Conservation (phyloP, 2,113 vertebrate genomes). For the Neotoma lepida region DNA sequence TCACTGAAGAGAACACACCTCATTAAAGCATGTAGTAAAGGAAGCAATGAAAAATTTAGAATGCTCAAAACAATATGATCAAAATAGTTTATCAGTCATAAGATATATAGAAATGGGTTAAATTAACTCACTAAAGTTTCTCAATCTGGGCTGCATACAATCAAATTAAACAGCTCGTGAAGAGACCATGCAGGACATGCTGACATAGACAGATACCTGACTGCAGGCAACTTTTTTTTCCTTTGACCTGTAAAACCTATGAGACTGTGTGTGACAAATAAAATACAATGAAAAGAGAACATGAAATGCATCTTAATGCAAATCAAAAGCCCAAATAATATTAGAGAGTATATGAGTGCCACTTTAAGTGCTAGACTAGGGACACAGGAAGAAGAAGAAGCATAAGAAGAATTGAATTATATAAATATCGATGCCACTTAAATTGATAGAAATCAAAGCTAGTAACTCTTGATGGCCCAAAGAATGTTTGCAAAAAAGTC, state of each 20-base stretch:
- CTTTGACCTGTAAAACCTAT: conserved; percentile 1
- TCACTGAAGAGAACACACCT: conserved; percentile 4
- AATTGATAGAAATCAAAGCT: conserved; percentile 34
- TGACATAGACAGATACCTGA: background rate
- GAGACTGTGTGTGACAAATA: background rate
- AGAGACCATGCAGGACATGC: background rate
- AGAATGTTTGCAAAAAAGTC: background rate
- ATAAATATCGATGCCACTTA: background rate
- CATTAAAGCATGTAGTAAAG: background rate
- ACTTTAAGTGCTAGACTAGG: background rate
- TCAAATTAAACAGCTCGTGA: background rate
- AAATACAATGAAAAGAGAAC: background rate
- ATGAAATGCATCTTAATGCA: background rate
- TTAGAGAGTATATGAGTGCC: background rate
- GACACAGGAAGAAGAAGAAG: background rate
- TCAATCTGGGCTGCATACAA: background rate
- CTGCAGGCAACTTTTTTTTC: background rate
- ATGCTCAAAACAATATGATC: background rate
- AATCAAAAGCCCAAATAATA: background rate
- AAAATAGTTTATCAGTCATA: background rate
- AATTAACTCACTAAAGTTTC: background rate
- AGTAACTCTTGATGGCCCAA: background rate
- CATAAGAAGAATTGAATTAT: background rate
- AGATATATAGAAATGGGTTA: background rate
- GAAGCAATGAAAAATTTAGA: background rate